Evolutionary conservation across 2,888 invertebrate genomes (phyloP), one percentile per base, ranked within the genome.

Genomic region (Antheraea assamensis): DNA sequence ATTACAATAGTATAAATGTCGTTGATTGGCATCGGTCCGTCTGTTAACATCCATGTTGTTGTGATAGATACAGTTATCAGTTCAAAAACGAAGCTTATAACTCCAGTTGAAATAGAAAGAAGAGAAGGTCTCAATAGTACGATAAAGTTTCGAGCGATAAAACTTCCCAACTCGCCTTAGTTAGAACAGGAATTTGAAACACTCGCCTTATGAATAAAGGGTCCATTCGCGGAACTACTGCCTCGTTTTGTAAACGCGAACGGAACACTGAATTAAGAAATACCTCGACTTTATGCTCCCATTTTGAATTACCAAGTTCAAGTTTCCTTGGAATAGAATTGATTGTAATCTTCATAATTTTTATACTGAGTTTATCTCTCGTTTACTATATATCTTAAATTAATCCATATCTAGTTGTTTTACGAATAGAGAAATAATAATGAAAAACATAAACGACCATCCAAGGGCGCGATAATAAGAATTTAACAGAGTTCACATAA

Each of bases 161-260:
- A 72, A 72, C 72, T 72, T 31, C n/a, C 17, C 21, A 72, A 64
- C n/a, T 42, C 61, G 10, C 8, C 27, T 35, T 61, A 47, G 66
- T 64, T 72, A 61, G 21, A 27, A 31, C 21, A 47, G 64, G 72
- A 66, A 72, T 72, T 66, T 49, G 64, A 72, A 72, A 66, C 49
- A 42, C 30, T 66, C 49, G 64, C 64, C 64, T 72, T 61, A 72
- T 66, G 61, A 66, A 64, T 49, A 66, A 66, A 30, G 42, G 49
- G 64, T 15, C 72, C 72, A 66, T 72, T 72, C 30, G 64, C 35
- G 68, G n/a, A 68, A 68, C 68, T 68, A 68, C 68, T 35, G 13
- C 10, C 68, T 68, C 68, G 68, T 68, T 68, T 35, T 35, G 68
- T 68, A 68, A 68, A 68, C 24, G 68, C 35, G 21, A 68, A 68